Percentiles rank a stretch among this genome's conserved stretches.
Conservation (phyloP, 1,140 invertebrate species). For the Lordiphosa mommai region DNA sequence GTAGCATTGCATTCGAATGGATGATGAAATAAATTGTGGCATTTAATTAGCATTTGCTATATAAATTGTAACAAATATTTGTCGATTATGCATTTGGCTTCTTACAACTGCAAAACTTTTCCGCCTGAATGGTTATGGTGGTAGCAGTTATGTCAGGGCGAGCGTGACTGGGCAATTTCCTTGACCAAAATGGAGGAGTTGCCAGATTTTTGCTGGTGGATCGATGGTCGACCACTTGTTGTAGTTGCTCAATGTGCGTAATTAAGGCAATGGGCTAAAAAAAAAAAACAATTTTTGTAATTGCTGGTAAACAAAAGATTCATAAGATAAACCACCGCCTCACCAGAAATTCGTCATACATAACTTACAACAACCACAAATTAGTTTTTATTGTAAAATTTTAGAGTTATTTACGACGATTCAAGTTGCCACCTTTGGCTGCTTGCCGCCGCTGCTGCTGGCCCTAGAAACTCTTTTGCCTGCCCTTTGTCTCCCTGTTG, state of each 20-base stretch:
- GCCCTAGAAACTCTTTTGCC: neutral
- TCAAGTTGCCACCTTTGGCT: slow-evolving; percentile 20
- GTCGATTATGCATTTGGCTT: slow-evolving; percentile 37
- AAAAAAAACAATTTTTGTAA: slow-evolving; percentile 10
- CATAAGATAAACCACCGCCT: slow-evolving; percentile 24
- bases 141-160: slow-evolving; percentile 21
- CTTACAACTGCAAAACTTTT: slow-evolving; percentile 35
- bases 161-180: slow-evolving; percentile 53
- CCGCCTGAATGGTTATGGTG: slow-evolving; percentile 31
- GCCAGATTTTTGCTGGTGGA: slow-evolving; percentile 11
- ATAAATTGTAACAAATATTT: slow-evolving; percentile 38
- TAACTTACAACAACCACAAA: neutral
- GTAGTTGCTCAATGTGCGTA: slow-evolving; percentile 42
- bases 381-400: neutral
- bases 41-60: slow-evolving; percentile 25
- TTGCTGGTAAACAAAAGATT: slow-evolving; percentile 29
- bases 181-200: slow-evolving; percentile 9
- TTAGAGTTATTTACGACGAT: slow-evolving; percentile 33
- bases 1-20: slow-evolving; percentile 17
- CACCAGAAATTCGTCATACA: slow-evolving; percentile 23
- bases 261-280: slow-evolving; percentile 12
- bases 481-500: neutral
- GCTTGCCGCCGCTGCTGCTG: slow-evolving; percentile 14
- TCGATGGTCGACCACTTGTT: neutral
- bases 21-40: slow-evolving; percentile 16